Evolutionary conservation across 2,888 invertebrate species (phyloP), one percentile per base, ranked within the genome.

Genomic region (Lycaena phlaeas): DNA sequence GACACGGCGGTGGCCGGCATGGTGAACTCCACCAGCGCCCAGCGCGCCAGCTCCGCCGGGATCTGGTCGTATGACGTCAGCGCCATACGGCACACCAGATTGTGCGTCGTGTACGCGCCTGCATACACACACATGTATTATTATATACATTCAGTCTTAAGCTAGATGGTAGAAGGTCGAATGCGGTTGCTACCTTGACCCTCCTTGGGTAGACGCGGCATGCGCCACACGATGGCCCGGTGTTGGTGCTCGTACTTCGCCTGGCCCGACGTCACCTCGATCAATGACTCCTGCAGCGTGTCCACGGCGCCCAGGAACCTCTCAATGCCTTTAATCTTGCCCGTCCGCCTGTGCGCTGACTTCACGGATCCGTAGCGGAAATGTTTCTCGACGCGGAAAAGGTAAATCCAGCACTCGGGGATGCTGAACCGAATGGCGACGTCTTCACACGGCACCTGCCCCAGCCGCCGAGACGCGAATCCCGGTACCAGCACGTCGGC

Each of bases 171-270:
- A n/a, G n/a, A n/a, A 18, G 18, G 18, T 6, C 11, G 12, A 12
- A 6, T 2, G 28, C 28, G 34, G 3, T 7, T 29, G 7, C 11
- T 38, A 96, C 97, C 98, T 88, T 99, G 98, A 51, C 98, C 98
- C 79, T 98, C 97, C 76, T 98, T 98, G 41, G 99, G 99, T 59
- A 99, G 87, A 39, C 98, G 87, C 5, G 97, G 93, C 87, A 99
- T 98, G 56, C 99, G 88, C 99, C 99, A 99, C 18, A 99, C 98
- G 57, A 99, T 95, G 43, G 98, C 91, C 50, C 95, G 89, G 82
- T 97, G 97, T 66, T 98, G 96, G 84, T 98, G 98, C 78, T 99
- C 98, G 78, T 99, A 99, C 84, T 99, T 99, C 42, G 99, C 98
- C 71, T 95, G 91, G 36, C 97, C 97, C 1, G 96, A 96, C 7